phyloP scores from a whole-genome alignment of 2,797 vertebrate genomes.

The Pantherophis alleghaniensis region DNA sequence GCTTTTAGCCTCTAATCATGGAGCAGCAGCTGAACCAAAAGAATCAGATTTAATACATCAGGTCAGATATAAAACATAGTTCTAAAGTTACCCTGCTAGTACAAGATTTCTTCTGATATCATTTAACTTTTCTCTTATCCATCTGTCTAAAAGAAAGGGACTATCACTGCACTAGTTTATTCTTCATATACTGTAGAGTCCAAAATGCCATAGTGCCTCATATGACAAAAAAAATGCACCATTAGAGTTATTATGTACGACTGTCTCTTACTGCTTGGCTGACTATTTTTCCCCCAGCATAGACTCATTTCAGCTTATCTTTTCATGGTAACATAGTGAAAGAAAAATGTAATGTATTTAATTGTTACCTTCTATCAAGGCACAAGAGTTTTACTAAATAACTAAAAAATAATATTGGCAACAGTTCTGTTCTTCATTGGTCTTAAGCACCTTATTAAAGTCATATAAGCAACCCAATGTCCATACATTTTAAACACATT shows the following conservation, averaged over 20 bases:
- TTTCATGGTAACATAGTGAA: not conserved
- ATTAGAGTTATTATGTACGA: not conserved
- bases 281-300: not conserved
- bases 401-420: not conserved
- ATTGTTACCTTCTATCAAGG: not conserved
- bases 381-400: not conserved
- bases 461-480: not conserved
- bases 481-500: not conserved
- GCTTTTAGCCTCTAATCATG: constrained; percentile 59
- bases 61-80: constrained; percentile 42
- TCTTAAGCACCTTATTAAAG: not conserved
- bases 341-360: not conserved
- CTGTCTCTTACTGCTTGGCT: not conserved
- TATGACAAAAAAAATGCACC: not conserved
- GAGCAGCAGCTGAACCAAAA: constrained; percentile 33
- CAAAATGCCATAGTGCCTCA: not conserved
- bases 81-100: constrained; percentile 14
- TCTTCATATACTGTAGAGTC: not conserved
- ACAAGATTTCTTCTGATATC: not conserved
- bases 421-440: not conserved
- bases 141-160: not conserved
- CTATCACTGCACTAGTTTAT: not conserved
- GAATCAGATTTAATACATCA: constrained; percentile 43
- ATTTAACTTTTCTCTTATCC: constrained; percentile 20
- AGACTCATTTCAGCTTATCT: not conserved